Conservation (phyloP, 30 jellyfish, hydroid and myxozoan genomes). For the Pelagia noctiluca region DNA sequence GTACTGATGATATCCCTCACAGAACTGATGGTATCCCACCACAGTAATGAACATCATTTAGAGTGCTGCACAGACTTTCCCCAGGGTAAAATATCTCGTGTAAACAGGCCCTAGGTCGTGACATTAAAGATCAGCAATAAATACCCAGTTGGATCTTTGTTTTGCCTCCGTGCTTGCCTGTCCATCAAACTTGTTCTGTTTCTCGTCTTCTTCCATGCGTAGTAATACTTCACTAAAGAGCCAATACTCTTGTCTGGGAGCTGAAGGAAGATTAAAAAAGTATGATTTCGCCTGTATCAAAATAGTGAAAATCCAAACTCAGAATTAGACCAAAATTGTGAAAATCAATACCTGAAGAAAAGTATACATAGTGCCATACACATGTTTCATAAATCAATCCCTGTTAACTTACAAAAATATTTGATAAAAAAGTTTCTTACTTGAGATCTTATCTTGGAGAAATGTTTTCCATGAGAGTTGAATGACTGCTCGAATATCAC, state of each 20-base stretch:
- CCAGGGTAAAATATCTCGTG: too few relatives aligned
- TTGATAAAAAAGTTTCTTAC: constrained; percentile 20
- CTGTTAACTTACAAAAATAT: too few relatives aligned
- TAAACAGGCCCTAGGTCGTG: too few relatives aligned
- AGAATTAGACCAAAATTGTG: background rate
- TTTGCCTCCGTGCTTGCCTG: constrained; percentile 84
- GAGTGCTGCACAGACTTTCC: too few relatives aligned
- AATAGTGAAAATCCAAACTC: background rate
- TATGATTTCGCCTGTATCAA: background rate
- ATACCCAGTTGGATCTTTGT: constrained; percentile 70
- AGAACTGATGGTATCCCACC: too few relatives aligned
- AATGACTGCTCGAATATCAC: constrained; percentile 98
- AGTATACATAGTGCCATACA: too few relatives aligned
- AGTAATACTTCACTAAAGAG: constrained; percentile 91
- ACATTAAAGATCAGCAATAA: constrained; percentile 8
- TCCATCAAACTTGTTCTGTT: constrained; percentile 97
- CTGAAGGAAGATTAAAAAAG: constrained; percentile 36
- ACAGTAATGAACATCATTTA: too few relatives aligned
- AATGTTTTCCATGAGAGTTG: constrained; percentile 93
- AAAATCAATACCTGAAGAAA: background rate
- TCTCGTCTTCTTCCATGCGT: constrained; percentile 97
- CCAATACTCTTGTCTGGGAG: constrained; percentile 97
- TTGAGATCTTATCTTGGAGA: constrained; percentile 89
- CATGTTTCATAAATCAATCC: too few relatives aligned
- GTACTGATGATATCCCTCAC: too few relatives aligned